A percentile compares a stretch with the other conserved stretches of the same genome.
Evolutionary conservation across 2,888 invertebrate genomes (phyloP).

Genomic region (Drosophila niveifrons): DNA sequence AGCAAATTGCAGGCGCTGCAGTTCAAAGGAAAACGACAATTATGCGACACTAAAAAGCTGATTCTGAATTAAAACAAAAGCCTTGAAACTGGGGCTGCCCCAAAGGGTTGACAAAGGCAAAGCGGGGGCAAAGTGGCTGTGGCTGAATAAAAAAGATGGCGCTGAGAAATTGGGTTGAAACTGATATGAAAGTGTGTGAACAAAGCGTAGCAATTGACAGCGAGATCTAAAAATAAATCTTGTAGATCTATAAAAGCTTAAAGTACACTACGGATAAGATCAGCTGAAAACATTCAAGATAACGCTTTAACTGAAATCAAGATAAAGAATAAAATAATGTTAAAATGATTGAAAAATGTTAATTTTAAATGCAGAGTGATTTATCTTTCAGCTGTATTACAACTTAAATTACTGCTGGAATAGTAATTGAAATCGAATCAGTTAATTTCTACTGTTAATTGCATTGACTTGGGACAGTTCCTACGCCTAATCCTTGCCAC

Average conservation of each 20-base stretch:
- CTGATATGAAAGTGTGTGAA: slow-evolving; percentile 16
- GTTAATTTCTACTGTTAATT: slow-evolving; percentile 6
- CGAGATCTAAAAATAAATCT: neutral
- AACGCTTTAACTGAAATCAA: neutral
- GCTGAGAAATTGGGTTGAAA: slow-evolving; percentile 14
- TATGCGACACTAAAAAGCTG: slow-evolving; percentile 72
- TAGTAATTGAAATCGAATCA: neutral
- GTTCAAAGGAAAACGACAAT: slow-evolving; percentile 82
- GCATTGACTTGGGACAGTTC: slow-evolving; percentile 2
- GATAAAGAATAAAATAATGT: neutral
- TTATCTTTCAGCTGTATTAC: neutral
- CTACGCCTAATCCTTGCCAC: slow-evolving; percentile 30
- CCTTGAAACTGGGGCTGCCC: slow-evolving; percentile 38
- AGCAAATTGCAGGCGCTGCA: slow-evolving; percentile 84
- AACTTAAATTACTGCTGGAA: neutral
- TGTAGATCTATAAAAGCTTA: neutral
- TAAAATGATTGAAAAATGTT: neutral
- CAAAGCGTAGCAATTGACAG: neutral
- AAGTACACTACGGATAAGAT: neutral
- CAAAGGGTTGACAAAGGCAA: neutral
- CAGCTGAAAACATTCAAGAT: neutral
- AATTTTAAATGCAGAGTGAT: too few species aligned
- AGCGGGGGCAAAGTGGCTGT: neutral
- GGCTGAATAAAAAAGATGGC: slow-evolving; percentile 37
- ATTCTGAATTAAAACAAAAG: slow-evolving; percentile 54